Conservation (phyloP, 2,797 vertebrate genomes). For the Hydrophis major region DNA sequence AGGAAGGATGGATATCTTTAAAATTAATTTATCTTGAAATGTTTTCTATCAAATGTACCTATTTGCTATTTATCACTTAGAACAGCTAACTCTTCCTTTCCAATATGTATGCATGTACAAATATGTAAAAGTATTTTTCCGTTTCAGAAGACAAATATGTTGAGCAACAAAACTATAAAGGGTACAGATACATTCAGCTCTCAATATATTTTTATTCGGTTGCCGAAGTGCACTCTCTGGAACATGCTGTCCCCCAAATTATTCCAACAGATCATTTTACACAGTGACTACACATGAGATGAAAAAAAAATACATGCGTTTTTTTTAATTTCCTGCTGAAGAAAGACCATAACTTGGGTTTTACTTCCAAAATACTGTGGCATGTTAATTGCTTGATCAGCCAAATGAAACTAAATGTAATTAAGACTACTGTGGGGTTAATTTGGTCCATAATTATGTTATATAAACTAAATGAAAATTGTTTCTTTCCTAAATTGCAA, state of each 20-base stretch:
- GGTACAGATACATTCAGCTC: conserved; percentile 66
- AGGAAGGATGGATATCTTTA: conserved; percentile 38
- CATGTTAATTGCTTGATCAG: conserved; percentile 87
- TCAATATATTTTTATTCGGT: conserved; percentile 68
- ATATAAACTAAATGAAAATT: conserved; percentile 94
- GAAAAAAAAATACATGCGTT: conserved; percentile 68
- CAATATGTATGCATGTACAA: conserved; percentile 66
- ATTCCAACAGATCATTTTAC: conserved; percentile 64
- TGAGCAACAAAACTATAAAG: conserved; percentile 64
- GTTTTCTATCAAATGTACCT: not conserved
- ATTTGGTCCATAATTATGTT: conserved; percentile 98
- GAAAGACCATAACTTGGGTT: conserved; percentile 73
- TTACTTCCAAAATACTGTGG: conserved; percentile 81
- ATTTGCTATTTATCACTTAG: not conserved
- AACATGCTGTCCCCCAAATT: conserved; percentile 20
- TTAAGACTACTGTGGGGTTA: conserved; percentile 97
- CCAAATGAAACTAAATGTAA: conserved; percentile 98
- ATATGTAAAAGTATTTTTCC: conserved; percentile 59
- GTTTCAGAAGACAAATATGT: conserved; percentile 60
- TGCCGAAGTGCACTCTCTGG: conserved; percentile 44
- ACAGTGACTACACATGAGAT: conserved; percentile 64
- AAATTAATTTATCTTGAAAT: conserved; percentile 58
- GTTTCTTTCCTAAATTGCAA: conserved; percentile 97
- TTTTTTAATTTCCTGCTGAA: conserved; percentile 50
- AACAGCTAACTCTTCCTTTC: conserved; percentile 74